Evolutionary conservation across 1,140 invertebrate genomes (phyloP).

Genomic region (Sipha flava): DNA sequence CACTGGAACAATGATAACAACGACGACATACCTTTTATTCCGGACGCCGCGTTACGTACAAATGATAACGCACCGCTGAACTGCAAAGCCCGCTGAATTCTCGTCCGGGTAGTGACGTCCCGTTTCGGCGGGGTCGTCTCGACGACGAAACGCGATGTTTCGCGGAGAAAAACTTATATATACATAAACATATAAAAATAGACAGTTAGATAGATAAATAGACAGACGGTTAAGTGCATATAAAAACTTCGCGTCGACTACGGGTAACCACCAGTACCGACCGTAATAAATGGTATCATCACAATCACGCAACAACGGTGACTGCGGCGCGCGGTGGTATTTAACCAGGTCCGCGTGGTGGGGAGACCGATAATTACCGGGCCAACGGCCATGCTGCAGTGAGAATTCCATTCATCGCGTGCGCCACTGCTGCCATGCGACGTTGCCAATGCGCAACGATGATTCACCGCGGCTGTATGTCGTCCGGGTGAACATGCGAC

Average conservation of each 20-base stretch:
- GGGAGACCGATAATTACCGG: conserved; percentile 24
- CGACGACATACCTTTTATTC: background rate
- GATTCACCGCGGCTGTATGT: background rate
- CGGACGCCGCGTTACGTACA: too few relatives aligned
- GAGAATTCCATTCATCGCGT: conserved; percentile 18
- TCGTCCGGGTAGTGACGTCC: too few relatives aligned
- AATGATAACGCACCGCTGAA: background rate
- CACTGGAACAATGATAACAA: background rate
- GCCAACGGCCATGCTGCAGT: conserved; percentile 15
- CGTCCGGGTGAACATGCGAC: background rate
- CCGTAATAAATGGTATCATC: background rate
- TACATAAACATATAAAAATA: too few relatives aligned
- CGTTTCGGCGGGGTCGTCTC: too few relatives aligned
- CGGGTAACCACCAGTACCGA: background rate
- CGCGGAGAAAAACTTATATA: too few relatives aligned
- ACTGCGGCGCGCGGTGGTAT: background rate
- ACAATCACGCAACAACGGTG: background rate
- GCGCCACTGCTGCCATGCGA: background rate
- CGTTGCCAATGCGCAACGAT: background rate
- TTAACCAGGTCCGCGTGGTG: background rate
- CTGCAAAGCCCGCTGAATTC: background rate
- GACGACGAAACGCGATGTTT: too few relatives aligned
- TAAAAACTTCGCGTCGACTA: background rate
- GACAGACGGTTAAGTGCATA: too few relatives aligned
- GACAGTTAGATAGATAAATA: too few relatives aligned